A percentile compares a stretch with the other conserved stretches of the same genome.
These are phyloP conservation scores for Atta colombica DNA, from an alignment of 1,140 invertebrate species.

Conservation along the genomic window DNA sequence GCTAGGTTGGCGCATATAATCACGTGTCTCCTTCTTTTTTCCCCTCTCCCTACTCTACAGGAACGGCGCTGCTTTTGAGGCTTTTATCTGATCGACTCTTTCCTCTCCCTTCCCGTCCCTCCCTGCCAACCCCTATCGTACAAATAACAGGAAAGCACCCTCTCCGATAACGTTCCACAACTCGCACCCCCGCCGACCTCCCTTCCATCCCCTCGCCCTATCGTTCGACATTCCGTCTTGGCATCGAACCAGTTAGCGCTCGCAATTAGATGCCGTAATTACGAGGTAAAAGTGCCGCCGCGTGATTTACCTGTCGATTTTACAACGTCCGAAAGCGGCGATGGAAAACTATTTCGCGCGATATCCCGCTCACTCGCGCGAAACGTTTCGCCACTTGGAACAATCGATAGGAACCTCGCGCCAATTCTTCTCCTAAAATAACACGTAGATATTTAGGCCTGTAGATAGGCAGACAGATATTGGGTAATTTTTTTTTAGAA, in stretches of 20 bases:
- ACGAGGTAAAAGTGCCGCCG: constrained; percentile 64
- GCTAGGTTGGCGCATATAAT: constrained; percentile 73
- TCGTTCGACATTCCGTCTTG: constrained; percentile 67
- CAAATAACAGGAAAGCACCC: constrained; percentile 73
- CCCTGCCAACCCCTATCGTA: constrained; percentile 54
- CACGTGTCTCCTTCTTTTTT: constrained; percentile 69
- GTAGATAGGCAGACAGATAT: not conserved
- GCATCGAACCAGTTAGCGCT: constrained; percentile 76
- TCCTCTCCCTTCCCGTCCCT: constrained; percentile 1
- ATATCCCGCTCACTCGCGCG: constrained; percentile 58
- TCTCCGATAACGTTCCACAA: constrained; percentile 70
- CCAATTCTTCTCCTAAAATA: constrained; percentile 37
- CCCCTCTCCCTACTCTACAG: constrained; percentile 44
- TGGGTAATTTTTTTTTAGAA: not conserved
- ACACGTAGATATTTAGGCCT: constrained; percentile 19
- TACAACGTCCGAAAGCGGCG: constrained; percentile 45
- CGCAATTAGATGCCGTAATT: constrained; percentile 72
- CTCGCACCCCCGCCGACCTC: constrained; percentile 38
- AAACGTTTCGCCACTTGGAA: constrained; percentile 51
- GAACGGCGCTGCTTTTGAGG: constrained; percentile 76
- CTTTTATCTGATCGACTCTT: constrained; percentile 74
- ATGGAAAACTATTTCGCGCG: constrained; percentile 61
- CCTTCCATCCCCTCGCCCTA: not conserved
- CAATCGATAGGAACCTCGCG: constrained; percentile 52
- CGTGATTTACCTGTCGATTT: constrained; percentile 63